Percentiles rank a stretch among this genome's conserved stretches.
These are phyloP conservation scores for Cynopterus sphinx DNA, from an alignment of 2,797 vertebrate genomes.

Conservation along the genomic window DNA sequence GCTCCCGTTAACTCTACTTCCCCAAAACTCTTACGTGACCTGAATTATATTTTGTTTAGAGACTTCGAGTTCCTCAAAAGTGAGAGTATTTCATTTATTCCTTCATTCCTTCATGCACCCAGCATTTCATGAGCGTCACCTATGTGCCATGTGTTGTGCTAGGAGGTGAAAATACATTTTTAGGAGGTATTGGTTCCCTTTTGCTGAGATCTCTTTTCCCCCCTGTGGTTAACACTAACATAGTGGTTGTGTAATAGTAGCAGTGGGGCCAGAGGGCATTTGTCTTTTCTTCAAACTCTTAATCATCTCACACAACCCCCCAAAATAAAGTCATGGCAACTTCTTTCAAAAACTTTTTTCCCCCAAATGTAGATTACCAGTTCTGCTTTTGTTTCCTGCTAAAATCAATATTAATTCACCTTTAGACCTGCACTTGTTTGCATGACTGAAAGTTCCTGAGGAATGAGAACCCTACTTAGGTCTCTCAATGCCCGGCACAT, in stretches of 20 bases:
- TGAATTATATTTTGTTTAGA: not conserved
- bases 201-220: not conserved
- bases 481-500: not conserved
- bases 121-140: not conserved
- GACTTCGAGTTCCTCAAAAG: not conserved
- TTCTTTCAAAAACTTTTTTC: not conserved
- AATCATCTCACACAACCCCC: not conserved
- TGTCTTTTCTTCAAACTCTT: not conserved
- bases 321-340: not conserved
- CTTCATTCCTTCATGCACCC: not conserved
- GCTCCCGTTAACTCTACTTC: not conserved
- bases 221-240: not conserved
- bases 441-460: not conserved
- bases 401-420: not conserved
- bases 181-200: not conserved
- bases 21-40: not conserved
- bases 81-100: not conserved
- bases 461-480: not conserved
- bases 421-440: not conserved
- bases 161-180: not conserved
- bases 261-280: not conserved
- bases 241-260: not conserved
- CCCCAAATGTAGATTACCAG: not conserved
- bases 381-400: not conserved
- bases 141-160: not conserved